Conservation (phyloP, 2,888 invertebrate genomes). For the Ferrisia virgata region DNA sequence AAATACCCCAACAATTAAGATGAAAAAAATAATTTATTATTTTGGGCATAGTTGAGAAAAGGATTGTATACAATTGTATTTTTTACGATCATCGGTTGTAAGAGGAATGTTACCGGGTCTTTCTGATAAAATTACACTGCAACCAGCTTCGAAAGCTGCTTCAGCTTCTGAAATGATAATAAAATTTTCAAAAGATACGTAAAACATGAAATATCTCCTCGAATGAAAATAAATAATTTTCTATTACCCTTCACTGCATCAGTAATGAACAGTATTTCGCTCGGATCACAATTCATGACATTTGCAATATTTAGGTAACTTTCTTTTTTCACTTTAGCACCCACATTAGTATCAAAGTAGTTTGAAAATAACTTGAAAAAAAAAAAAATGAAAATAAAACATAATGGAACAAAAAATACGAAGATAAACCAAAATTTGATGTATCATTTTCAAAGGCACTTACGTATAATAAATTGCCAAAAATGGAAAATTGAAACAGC, state of each 20-base stretch:
- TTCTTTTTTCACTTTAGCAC: constrained; percentile 70
- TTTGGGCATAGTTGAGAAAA: background rate
- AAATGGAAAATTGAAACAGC: constrained; percentile 71
- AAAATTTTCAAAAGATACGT: background rate
- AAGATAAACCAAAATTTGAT: too few relatives aligned
- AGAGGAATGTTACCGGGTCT: constrained; percentile 45
- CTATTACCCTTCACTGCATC: constrained; percentile 64
- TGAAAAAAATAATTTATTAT: background rate
- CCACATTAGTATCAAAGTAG: constrained; percentile 83
- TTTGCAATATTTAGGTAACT: constrained; percentile 78
- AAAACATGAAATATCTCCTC: too few relatives aligned
- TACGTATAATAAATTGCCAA: constrained; percentile 65
- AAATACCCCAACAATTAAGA: background rate
- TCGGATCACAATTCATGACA: constrained; percentile 63
- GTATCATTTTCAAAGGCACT: background rate
- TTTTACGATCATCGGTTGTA: background rate
- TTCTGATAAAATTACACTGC: constrained; percentile 34
- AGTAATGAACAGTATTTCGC: constrained; percentile 79
- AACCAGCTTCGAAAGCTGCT: constrained; percentile 45
- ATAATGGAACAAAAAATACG: background rate
- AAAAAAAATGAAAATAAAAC: background rate
- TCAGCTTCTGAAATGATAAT: constrained; percentile 53
- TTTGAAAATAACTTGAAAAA: constrained; percentile 62
- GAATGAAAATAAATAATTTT: too few relatives aligned
- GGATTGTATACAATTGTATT: constrained; percentile 10